Conservation (phyloP, 1,140 invertebrate species). For the Idris sp. region DNA sequence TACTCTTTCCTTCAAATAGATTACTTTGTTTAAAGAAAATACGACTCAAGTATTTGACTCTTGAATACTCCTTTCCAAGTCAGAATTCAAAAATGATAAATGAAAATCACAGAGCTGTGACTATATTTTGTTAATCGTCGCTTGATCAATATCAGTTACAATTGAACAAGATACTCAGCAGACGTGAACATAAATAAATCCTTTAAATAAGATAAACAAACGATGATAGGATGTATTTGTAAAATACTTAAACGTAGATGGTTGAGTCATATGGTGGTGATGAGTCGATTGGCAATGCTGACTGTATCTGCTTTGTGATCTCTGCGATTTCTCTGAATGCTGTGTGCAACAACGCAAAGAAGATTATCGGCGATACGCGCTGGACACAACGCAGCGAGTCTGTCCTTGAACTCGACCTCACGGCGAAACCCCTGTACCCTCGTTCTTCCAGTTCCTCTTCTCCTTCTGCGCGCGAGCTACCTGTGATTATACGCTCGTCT, state of each 20-base stretch:
- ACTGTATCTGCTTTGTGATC: constrained; percentile 43
- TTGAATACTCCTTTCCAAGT: too few relatives aligned
- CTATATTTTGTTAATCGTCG: too few relatives aligned
- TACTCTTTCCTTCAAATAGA: too few relatives aligned
- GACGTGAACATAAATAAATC: too few relatives aligned
- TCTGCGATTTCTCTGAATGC: constrained; percentile 36
- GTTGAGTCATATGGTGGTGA: constrained; percentile 30
- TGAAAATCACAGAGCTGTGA: too few relatives aligned
- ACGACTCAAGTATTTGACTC: too few relatives aligned
- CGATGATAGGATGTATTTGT: too few relatives aligned
- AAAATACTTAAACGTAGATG: background rate
- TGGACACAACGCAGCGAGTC: constrained; percentile 42
- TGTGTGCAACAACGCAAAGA: constrained; percentile 34
- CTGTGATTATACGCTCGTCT: constrained; percentile 39
- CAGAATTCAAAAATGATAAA: too few relatives aligned
- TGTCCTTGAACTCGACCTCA: constrained; percentile 61
- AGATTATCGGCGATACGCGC: constrained; percentile 51
- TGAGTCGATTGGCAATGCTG: constrained; percentile 16
- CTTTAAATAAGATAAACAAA: too few relatives aligned
- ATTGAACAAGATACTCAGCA: too few relatives aligned
- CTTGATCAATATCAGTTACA: too few relatives aligned
- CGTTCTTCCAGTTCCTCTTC: constrained; percentile 54
- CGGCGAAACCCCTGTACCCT: constrained; percentile 54
- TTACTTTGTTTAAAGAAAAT: too few relatives aligned
- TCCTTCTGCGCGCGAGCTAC: constrained; percentile 37